Evolutionary conservation across 2,113 vertebrate species (phyloP).

Genomic region (Dromaius novaehollandiae): DNA sequence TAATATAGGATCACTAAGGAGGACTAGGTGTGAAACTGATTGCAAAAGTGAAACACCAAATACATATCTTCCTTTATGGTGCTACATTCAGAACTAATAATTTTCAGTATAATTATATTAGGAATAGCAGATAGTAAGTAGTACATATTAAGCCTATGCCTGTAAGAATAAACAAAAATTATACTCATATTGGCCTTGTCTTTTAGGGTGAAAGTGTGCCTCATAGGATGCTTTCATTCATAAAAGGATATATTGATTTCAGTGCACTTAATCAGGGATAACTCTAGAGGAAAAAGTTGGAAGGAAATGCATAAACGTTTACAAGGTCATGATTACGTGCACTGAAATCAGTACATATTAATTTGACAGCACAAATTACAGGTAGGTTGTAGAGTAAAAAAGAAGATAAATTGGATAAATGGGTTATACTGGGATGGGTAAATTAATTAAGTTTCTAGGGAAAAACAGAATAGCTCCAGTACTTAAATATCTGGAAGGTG

Average conservation of each 20-base stretch:
- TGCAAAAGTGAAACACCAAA: background rate
- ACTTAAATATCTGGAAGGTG: conserved; percentile 67
- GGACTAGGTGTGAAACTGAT: background rate
- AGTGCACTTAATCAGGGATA: background rate
- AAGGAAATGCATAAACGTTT: background rate
- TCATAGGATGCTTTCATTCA: background rate
- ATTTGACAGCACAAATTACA: conserved; percentile 61
- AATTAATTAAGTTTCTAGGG: conserved; percentile 63
- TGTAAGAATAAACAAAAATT: background rate
- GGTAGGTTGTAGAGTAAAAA: conserved; percentile 54
- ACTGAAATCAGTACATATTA: conserved; percentile 53
- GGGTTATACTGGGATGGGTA: conserved; percentile 40
- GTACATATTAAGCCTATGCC: background rate
- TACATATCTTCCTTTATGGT: background rate
- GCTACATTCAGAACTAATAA: background rate
- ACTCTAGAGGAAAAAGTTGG: background rate
- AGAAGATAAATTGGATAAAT: conserved; percentile 48
- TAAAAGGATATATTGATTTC: background rate
- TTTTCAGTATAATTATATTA: background rate
- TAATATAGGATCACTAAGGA: background rate
- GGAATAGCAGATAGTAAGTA: background rate
- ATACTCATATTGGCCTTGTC: background rate
- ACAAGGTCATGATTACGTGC: conserved; percentile 59
- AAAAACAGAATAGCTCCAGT: conserved; percentile 53
- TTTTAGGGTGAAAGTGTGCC: background rate